Conservation (phyloP, 1,140 invertebrate species). For the Globodera rostochiensis region DNA sequence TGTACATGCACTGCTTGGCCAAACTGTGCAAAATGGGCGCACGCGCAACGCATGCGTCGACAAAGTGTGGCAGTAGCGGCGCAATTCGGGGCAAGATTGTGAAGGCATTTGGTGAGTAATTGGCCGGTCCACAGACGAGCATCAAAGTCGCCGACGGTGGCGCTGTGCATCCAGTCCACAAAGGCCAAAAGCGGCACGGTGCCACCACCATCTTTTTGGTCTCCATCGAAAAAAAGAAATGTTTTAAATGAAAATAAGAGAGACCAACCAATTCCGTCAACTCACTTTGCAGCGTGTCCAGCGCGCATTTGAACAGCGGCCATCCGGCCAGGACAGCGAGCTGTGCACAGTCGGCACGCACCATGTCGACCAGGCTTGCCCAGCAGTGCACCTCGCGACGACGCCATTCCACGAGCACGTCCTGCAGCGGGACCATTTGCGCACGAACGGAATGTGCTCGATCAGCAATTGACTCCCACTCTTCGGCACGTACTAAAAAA, state of each 20-base stretch:
- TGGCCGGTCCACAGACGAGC: constrained; percentile 78
- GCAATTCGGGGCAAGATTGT: constrained; percentile 52
- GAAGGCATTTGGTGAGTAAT: constrained; percentile 72
- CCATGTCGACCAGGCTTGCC: constrained; percentile 76
- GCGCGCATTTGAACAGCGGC: constrained; percentile 52
- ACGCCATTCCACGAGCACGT: constrained; percentile 85
- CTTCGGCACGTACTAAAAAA: constrained; percentile 56
- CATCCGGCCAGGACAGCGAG: constrained; percentile 51
- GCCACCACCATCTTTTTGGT: not conserved
- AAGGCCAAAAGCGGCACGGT: constrained; percentile 40
- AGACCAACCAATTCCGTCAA: too few relatives aligned
- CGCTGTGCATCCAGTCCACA: constrained; percentile 75
- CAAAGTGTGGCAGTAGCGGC: constrained; percentile 14
- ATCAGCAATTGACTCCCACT: constrained; percentile 75
- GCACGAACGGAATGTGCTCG: constrained; percentile 79
- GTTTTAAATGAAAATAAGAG: too few relatives aligned
- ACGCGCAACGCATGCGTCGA: constrained; percentile 73
- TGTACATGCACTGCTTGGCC: constrained; percentile 70
- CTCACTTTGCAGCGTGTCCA: constrained; percentile 5
- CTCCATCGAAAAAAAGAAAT: not conserved
- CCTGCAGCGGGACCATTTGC: constrained; percentile 75
- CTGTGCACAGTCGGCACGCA: constrained; percentile 61
- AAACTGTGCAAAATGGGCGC: constrained; percentile 84
- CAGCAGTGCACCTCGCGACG: constrained; percentile 84
- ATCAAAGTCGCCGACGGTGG: constrained; percentile 81